Conservation (phyloP, 2,113 vertebrate species). For the Merops nubicus region DNA sequence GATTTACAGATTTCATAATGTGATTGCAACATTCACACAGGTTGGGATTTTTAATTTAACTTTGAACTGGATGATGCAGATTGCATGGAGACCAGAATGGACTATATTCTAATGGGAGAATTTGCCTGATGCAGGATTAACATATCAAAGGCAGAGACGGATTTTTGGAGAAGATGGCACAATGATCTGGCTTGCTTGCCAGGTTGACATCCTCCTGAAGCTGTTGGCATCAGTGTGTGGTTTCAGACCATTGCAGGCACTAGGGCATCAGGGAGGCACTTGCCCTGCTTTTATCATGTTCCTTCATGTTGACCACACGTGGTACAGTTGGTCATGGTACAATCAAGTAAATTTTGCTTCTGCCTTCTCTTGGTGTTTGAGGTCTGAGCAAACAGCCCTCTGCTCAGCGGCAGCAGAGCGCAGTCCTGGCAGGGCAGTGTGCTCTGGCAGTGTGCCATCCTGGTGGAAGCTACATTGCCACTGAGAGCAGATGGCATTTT, state of each 20-base stretch:
- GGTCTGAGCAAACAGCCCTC: background rate
- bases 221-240: background rate
- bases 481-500: background rate
- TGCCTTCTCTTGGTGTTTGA: fast-evolving
- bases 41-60: constrained; percentile 62
- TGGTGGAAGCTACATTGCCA: background rate
- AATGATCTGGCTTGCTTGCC: background rate
- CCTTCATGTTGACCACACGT: background rate
- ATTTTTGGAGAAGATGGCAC: constrained; percentile 42
- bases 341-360: background rate
- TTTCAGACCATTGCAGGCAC: background rate
- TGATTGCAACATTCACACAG: constrained; percentile 64
- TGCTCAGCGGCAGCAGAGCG: background rate
- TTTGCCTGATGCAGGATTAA: constrained; percentile 50
- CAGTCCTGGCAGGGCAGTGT: fast-evolving
- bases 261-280: background rate
- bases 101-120: constrained; percentile 58
- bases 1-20: constrained; percentile 65
- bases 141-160: constrained; percentile 56
- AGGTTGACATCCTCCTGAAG: background rate
- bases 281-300: background rate
- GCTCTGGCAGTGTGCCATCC: fast-evolving
- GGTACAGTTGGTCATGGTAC: background rate
- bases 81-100: constrained; percentile 46
- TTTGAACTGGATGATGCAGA: constrained; percentile 64